Conservation (phyloP, 2,797 vertebrate genomes). For the Catharus ustulatus region DNA sequence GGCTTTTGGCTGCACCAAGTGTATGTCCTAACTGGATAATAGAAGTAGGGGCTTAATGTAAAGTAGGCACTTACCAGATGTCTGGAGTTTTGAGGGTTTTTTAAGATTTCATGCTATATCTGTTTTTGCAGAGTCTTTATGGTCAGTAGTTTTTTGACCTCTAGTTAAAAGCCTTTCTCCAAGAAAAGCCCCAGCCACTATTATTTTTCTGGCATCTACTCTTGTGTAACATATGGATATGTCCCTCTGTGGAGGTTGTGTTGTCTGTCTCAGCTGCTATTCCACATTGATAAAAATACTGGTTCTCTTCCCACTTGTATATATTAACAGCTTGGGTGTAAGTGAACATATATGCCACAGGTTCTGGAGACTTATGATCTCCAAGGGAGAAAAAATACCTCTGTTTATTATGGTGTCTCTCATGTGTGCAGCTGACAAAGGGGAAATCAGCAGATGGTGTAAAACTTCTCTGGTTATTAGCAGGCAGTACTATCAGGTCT, state of each 20-base stretch:
- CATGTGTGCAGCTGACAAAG: slow-evolving; percentile 20
- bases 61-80: not conserved
- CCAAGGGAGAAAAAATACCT: slow-evolving; percentile 39
- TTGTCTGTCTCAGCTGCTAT: slow-evolving; percentile 67
- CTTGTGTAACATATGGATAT: slow-evolving; percentile 49
- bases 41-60: not conserved
- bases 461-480: slow-evolving; percentile 34
- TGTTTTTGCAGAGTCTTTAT: not conserved
- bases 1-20: not conserved
- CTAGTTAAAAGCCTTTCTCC: not conserved
- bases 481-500: not conserved
- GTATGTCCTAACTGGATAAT: not conserved
- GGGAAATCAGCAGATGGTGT: slow-evolving; percentile 47
- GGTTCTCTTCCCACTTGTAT: slow-evolving; percentile 56
- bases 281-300: slow-evolving; percentile 71
- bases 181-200: not conserved
- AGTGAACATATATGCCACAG: slow-evolving; percentile 58
- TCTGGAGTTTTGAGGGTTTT: not conserved
- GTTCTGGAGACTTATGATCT: slow-evolving; percentile 52
- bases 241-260: slow-evolving; percentile 62
- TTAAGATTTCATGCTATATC: not conserved
- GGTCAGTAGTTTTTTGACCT: not conserved
- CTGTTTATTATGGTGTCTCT: slow-evolving; percentile 41
- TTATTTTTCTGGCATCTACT: slow-evolving; percentile 59
- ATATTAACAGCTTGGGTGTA: slow-evolving; percentile 66